Base-by-base conservation (phyloP, 2,113 vertebrate genomes). In the Alaudala cheleensis region DNA sequence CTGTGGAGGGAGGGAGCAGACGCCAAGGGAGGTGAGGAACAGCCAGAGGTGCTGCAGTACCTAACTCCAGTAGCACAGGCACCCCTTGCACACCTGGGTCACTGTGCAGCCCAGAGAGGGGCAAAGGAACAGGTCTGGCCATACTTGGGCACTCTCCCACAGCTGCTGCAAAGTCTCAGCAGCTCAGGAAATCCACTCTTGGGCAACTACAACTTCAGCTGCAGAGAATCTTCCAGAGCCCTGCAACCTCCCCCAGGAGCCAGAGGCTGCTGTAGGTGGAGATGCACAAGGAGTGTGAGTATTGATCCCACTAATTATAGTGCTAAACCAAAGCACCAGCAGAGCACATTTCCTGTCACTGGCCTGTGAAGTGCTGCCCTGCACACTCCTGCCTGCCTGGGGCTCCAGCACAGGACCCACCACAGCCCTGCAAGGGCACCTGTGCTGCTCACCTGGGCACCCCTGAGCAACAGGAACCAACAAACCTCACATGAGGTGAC, bases 241-340 rank as follows among this genome's bases (percentile, higher is more conserved):
- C 84, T 2, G 0, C 34, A 53, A 47, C 33, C 62, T 64, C 61
- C 61, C 65, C 40, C 2, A 37, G 60, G 92, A 87, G 53, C 60
- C 20, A 8, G 22, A 33, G 42, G 80, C 29, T 50, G 81, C 96
- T 61, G 6, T 37, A 65, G 9, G 17, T 7, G 78, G 81, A 91
- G 81, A 81, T 25, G 70, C 57, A 51, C 37, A 54, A n/a, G 86
- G 62, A 93, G 87, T 2, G 21, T 7, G 23, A 11, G 61, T n/a
- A 93, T 94, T 1, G 85, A 95, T 95, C 78, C 44, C 56, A 21
- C 93, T 92, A 94, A 96, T 94, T 93, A 88, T 23, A 93, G 81
- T 53, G 81, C 67, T 82, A 65, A 93, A 79, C 47, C 74, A 76
- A n/a, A 79, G 93, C 74, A 60, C 56, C 56, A 15, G 0, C 9